phyloP scores from a whole-genome alignment of 2,113 vertebrate species.

The Anarhynchus alexandrinus region DNA sequence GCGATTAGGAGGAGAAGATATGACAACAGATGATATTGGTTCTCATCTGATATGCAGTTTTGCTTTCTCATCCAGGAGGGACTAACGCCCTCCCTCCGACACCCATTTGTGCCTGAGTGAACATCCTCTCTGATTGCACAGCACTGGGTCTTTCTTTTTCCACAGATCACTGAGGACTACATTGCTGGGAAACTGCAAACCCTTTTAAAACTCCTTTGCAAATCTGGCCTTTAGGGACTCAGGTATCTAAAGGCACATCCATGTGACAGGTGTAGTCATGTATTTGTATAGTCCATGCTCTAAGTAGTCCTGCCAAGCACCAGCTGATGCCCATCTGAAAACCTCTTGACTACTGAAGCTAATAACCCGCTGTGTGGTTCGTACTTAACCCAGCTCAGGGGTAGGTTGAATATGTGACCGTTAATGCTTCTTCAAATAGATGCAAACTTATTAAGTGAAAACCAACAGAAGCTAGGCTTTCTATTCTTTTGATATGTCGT shows the following conservation, averaged over 20 bases:
- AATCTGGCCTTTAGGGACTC: not conserved
- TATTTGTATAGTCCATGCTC: not conserved
- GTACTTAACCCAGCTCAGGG: not conserved
- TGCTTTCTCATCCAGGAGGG: not conserved
- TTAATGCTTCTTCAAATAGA: not conserved
- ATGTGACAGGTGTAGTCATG: not conserved
- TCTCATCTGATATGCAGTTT: not conserved
- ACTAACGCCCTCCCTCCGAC: not conserved
- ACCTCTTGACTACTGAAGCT: accelerated
- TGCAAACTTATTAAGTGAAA: not conserved
- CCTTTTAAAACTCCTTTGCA: not conserved
- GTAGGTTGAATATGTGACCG: not conserved
- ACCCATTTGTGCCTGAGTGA: not conserved
- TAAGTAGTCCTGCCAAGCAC: not conserved
- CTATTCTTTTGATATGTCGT: not conserved
- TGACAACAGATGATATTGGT: not conserved
- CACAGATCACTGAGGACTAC: not conserved
- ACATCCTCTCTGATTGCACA: not conserved
- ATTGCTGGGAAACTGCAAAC: not conserved
- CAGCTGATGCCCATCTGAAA: not conserved
- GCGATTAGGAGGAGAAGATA: not conserved
- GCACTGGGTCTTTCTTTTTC: not conserved
- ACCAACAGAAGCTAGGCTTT: not conserved
- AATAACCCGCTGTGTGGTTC: accelerated
- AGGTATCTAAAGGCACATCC: not conserved